These are phyloP conservation scores for Girardia tigrina DNA, from an alignment of 2,888 invertebrate species.

Conservation along the genomic window DNA sequence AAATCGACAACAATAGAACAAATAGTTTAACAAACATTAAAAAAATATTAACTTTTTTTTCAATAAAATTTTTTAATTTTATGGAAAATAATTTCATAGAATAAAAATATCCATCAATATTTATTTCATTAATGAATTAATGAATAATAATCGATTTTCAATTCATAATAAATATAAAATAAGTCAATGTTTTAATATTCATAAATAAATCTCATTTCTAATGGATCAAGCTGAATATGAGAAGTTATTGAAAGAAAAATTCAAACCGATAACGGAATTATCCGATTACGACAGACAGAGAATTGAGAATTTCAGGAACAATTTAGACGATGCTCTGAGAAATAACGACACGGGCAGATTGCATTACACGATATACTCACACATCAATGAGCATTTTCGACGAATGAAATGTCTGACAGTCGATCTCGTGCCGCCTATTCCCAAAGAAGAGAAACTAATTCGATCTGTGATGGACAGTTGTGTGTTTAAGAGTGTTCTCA, in stretches of 20 bases:
- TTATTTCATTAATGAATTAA: no score
- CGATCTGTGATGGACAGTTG: neutral
- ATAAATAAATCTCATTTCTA: neutral
- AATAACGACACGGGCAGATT: neutral
- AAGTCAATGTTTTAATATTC: no score
- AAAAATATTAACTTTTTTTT: no score
- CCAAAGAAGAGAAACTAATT: neutral
- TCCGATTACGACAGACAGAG: neutral
- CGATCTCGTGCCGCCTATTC: neutral
- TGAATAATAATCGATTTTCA: no score
- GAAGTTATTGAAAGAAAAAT: neutral
- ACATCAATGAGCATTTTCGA: neutral
- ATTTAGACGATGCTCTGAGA: neutral
- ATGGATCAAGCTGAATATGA: neutral
- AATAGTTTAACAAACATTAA: no score
- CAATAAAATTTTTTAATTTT: no score
- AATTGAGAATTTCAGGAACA: neutral
- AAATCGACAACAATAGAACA: no score
- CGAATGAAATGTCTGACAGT: neutral
- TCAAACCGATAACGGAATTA: neutral
- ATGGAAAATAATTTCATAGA: no score
- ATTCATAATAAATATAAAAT: no score
- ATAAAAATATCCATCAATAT: no score
- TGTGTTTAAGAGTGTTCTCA: neutral
- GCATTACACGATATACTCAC: neutral